These are phyloP conservation scores for Epirrhoe alternata DNA, from an alignment of 2,888 invertebrate species.

Conservation along the genomic window DNA sequence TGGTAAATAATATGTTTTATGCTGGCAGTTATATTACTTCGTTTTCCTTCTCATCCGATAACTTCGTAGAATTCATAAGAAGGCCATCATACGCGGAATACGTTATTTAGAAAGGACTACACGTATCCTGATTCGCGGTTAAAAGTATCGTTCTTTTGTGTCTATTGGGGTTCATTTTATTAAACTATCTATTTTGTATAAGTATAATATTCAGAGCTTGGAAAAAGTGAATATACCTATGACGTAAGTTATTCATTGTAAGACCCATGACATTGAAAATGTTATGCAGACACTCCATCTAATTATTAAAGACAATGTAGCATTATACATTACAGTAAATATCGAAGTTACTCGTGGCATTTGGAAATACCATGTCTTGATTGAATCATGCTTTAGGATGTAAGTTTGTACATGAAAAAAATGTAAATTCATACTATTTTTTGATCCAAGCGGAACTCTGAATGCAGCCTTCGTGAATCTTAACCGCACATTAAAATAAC, in stretches of 20 bases:
- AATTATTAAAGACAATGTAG: slow-evolving; percentile 20
- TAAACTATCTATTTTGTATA: neutral
- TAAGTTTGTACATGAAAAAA: slow-evolving; percentile 15
- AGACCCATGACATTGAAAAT: slow-evolving; percentile 33
- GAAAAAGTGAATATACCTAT: neutral
- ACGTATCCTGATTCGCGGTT: slow-evolving; percentile 42
- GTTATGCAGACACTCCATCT: slow-evolving; percentile 33
- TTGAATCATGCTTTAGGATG: slow-evolving; percentile 30
- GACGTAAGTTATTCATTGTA: slow-evolving; percentile 17
- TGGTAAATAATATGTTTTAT: slow-evolving; percentile 34
- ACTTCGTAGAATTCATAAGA: slow-evolving; percentile 55
- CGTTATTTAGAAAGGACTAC: slow-evolving; percentile 39
- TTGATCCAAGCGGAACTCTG: slow-evolving; percentile 34
- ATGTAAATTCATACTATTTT: slow-evolving; percentile 7
- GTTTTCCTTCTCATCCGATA: slow-evolving; percentile 47
- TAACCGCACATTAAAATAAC: slow-evolving; percentile 40
- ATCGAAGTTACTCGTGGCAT: slow-evolving; percentile 28
- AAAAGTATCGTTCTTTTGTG: slow-evolving; percentile 20
- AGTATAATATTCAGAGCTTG: neutral
- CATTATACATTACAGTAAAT: slow-evolving; percentile 14
- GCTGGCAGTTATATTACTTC: slow-evolving; percentile 24
- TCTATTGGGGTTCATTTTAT: slow-evolving; percentile 10
- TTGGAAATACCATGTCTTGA: slow-evolving; percentile 39
- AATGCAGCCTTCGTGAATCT: slow-evolving; percentile 26
- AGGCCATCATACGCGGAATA: slow-evolving; percentile 44